phyloP scores from a whole-genome alignment of 2,888 invertebrate species.

The Theodoxus fluviatilis region DNA sequence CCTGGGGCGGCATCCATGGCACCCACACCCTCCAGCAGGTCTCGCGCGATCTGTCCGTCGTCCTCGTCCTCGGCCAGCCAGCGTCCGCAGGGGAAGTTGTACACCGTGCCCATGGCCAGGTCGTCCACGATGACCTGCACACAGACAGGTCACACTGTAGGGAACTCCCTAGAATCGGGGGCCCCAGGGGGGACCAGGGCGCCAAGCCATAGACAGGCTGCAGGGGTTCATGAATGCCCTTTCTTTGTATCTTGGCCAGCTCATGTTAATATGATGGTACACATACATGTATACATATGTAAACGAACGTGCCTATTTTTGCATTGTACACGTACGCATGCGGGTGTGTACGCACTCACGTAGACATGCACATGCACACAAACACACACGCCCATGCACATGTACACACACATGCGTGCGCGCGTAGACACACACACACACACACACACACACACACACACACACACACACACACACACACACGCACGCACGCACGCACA shows the following conservation, averaged over 20 bases:
- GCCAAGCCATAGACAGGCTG: too few species aligned
- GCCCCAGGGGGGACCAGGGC: too few species aligned
- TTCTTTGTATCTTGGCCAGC: too few species aligned
- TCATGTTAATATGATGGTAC: too few species aligned
- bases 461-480: slow-evolving; percentile 18
- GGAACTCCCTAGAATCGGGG: too few species aligned
- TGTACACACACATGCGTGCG: slow-evolving; percentile 7
- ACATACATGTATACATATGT: too few species aligned
- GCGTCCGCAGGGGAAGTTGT: slow-evolving; percentile 62
- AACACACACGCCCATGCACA: not conserved
- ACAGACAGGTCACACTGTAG: too few species aligned
- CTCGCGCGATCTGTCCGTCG: slow-evolving; percentile 61
- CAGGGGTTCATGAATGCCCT: too few species aligned
- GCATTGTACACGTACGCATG: too few species aligned
- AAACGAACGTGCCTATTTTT: too few species aligned
- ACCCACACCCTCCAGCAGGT: slow-evolving; percentile 53
- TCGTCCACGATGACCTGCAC: slow-evolving; percentile 64
- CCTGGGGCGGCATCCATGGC: slow-evolving; percentile 53
- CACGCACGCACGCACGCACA: slow-evolving; percentile 25
- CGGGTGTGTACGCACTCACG: too few species aligned
- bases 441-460: slow-evolving; percentile 16
- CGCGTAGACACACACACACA: slow-evolving; percentile 6
- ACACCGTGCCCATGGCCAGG: slow-evolving; percentile 58
- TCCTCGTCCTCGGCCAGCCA: slow-evolving; percentile 64
- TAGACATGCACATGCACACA: not conserved